These are phyloP conservation scores for Amblyopsis rosae DNA, from an alignment of 2,113 vertebrate genomes.

Conservation along the genomic window DNA sequence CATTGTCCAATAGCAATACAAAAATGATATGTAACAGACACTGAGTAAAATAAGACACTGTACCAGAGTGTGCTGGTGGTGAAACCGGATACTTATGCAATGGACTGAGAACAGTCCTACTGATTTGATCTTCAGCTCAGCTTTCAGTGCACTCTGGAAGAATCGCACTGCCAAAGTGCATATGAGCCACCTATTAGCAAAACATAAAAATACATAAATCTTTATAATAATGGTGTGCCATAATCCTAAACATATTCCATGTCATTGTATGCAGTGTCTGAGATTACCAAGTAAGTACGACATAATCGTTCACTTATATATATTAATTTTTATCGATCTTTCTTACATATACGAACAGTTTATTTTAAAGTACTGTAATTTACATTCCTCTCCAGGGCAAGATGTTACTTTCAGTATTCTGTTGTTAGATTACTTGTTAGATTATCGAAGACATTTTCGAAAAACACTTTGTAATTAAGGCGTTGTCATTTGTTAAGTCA, in stretches of 20 bases:
- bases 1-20: not conserved
- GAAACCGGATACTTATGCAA: slow-evolving; percentile 91
- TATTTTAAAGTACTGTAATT: not conserved
- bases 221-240: not conserved
- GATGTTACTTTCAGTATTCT: slow-evolving; percentile 13
- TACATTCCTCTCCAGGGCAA: slow-evolving; percentile 1
- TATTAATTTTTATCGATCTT: not conserved
- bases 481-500: not conserved
- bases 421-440: not conserved
- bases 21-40: slow-evolving; percentile 11
- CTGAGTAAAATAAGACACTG: too few species aligned
- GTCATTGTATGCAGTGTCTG: not conserved
- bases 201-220: not conserved
- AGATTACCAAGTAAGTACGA: not conserved
- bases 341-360: not conserved
- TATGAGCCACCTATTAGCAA: slow-evolving; percentile 81
- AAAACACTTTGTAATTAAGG: not conserved
- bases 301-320: not conserved
- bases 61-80: slow-evolving; percentile 89
- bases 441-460: too few species aligned
- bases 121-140: slow-evolving; percentile 89
- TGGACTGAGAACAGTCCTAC: slow-evolving; percentile 87
- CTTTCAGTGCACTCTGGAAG: slow-evolving; percentile 84
- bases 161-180: slow-evolving; percentile 83
- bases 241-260: not conserved